Evolutionary conservation across 2,888 invertebrate species (phyloP).

Genomic region (Melinaea marsaeus): DNA sequence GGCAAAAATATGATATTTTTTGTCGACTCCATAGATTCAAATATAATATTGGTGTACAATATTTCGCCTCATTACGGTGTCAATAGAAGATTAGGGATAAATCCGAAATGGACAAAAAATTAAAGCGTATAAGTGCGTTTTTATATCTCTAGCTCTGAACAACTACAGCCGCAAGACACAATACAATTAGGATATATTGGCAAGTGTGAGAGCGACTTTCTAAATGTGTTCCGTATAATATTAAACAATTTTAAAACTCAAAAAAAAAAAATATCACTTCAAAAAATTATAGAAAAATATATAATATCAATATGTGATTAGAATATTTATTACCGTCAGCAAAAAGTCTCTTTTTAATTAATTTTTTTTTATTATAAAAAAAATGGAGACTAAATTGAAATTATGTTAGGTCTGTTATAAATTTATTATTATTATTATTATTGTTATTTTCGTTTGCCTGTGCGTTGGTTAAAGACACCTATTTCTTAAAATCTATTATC

Average conservation of each 20-base stretch:
- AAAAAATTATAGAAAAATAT: background rate
- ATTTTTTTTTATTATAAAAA: no score
- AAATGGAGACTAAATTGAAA: no score
- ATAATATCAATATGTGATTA: background rate
- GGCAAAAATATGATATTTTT: background rate
- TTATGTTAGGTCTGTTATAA: no score
- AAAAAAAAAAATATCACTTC: background rate
- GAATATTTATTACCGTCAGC: no score
- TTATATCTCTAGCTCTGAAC: constrained; percentile 54
- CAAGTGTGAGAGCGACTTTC: constrained; percentile 12
- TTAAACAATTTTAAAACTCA: background rate
- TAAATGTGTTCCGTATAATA: constrained; percentile 19
- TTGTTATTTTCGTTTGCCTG: no score
- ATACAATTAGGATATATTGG: constrained; percentile 43
- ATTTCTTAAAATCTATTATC: background rate
- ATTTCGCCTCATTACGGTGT: constrained; percentile 76
- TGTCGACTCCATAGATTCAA: constrained; percentile 44
- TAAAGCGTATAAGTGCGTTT: constrained; percentile 55
- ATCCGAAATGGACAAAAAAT: constrained; percentile 64
- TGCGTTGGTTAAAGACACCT: background rate
- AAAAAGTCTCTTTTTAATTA: no score
- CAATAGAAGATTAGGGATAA: constrained; percentile 78
- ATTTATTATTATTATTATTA: no score
- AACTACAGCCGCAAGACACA: constrained; percentile 67
- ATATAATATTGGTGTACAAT: constrained; percentile 53